Percentiles rank a stretch among this genome's conserved stretches.
phyloP scores from a whole-genome alignment of 1,140 invertebrate genomes.

The Copidosoma floridanum region DNA sequence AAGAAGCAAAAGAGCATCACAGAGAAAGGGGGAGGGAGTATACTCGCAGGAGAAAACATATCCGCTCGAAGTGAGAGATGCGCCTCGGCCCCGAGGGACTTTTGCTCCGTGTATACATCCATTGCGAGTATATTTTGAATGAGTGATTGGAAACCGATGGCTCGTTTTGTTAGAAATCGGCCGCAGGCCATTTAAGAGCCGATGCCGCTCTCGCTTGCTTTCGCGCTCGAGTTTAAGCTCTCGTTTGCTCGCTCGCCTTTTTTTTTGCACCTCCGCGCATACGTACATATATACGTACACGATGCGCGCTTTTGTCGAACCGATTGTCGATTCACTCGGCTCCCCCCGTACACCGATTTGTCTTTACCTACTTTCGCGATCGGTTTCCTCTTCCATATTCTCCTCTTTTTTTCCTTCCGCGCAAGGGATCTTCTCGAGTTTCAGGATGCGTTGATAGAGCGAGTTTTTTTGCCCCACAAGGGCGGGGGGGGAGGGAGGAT shows the following conservation, averaged over 20 bases:
- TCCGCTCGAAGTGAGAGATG: too few relatives aligned
- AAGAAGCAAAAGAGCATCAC: too few relatives aligned
- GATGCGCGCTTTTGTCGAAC: background rate
- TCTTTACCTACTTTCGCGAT: conserved; percentile 25
- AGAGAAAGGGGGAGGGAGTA: too few relatives aligned
- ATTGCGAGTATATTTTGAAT: conserved; percentile 11
- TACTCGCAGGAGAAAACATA: too few relatives aligned
- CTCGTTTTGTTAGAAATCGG: conserved; percentile 21
- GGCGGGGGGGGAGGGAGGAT: too few relatives aligned
- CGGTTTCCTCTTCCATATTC: too few relatives aligned
- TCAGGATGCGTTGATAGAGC: background rate
- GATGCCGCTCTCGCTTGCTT: background rate
- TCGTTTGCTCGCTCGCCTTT: background rate
- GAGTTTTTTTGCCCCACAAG: too few relatives aligned
- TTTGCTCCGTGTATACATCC: background rate
- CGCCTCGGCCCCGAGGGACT: conserved; percentile 1
- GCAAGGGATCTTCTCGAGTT: conserved; percentile 2
- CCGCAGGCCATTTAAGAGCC: conserved; percentile 3
- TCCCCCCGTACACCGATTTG: conserved; percentile 23
- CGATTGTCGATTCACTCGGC: conserved; percentile 8
- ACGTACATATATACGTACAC: too few relatives aligned
- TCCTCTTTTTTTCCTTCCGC: conserved; percentile 4
- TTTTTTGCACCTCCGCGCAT: too few relatives aligned
- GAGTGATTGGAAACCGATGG: conserved; percentile 2
- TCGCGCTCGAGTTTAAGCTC: conserved; percentile 14